Evolutionary conservation across 2,113 vertebrate species (phyloP).

Genomic region (Miniopterus natalensis): DNA sequence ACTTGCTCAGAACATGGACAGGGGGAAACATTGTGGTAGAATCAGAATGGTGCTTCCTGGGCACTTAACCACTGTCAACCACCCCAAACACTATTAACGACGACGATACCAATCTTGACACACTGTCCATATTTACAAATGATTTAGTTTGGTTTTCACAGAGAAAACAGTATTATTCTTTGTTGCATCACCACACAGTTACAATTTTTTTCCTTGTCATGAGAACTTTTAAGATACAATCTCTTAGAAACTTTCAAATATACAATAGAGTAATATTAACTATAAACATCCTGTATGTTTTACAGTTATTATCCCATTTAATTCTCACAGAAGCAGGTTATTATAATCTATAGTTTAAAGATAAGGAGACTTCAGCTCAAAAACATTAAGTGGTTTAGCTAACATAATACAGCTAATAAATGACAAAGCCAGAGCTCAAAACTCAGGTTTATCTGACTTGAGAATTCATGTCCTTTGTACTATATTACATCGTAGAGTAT

Average conservation of each 20-base stretch:
- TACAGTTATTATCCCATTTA: neutral
- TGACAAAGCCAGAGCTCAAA: slow-evolving; percentile 34
- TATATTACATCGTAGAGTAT: neutral
- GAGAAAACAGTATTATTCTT: slow-evolving; percentile 2
- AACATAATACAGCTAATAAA: slow-evolving; percentile 1
- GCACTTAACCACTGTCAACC: neutral
- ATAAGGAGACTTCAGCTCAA: slow-evolving; percentile 6
- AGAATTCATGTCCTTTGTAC: slow-evolving; percentile 26
- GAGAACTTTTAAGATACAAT: neutral
- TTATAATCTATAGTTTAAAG: neutral
- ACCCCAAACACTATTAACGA: neutral
- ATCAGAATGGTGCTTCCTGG: neutral
- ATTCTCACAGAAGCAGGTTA: neutral
- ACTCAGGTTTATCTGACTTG: slow-evolving; percentile 5
- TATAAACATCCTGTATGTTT: neutral
- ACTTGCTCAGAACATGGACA: neutral
- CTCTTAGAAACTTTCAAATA: neutral
- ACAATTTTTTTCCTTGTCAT: neutral
- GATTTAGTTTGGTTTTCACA: slow-evolving; percentile 14
- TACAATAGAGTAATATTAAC: neutral
- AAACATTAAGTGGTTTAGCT: slow-evolving; percentile 35
- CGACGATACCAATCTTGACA: neutral
- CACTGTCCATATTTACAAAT: neutral
- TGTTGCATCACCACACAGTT: neutral
- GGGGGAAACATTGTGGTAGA: neutral